phyloP scores from a whole-genome alignment of 2,797 vertebrate genomes.

The Rousettus madagascariensis region DNA sequence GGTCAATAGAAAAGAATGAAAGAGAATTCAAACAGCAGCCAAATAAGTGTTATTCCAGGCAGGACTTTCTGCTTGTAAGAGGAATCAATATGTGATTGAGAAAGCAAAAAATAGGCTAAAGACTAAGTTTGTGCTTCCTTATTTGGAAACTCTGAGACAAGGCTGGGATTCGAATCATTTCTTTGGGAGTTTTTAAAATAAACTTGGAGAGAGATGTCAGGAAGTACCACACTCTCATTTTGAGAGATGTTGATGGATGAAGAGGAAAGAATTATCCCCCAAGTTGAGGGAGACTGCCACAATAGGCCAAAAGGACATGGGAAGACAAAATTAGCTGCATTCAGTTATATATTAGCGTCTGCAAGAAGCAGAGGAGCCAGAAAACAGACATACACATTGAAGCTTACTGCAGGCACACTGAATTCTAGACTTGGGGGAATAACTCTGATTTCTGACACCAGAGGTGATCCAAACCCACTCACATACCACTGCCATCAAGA shows the following conservation, averaged over 20 bases:
- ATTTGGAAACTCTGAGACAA: neutral
- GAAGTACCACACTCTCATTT: neutral
- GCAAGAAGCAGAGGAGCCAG: neutral
- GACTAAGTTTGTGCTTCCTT: neutral
- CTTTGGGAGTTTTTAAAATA: neutral
- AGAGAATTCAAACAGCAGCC: neutral
- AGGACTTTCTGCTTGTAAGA: neutral
- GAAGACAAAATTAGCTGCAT: too few species aligned
- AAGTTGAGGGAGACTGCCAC: neutral
- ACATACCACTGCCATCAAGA: neutral
- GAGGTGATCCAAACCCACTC: neutral
- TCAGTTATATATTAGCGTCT: neutral
- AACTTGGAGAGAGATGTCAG: neutral
- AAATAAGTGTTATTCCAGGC: neutral
- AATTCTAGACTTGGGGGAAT: neutral
- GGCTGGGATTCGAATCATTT: neutral
- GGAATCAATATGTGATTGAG: neutral
- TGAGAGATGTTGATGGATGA: neutral
- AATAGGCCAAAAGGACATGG: fast-evolving
- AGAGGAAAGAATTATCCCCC: neutral
- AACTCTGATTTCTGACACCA: neutral
- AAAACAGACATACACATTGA: fast-evolving
- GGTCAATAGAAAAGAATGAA: neutral
- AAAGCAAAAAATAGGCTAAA: neutral
- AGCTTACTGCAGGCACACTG: neutral